These are phyloP conservation scores for Typhlomys cinereus DNA, from an alignment of 2,113 vertebrate species.

Conservation along the genomic window DNA sequence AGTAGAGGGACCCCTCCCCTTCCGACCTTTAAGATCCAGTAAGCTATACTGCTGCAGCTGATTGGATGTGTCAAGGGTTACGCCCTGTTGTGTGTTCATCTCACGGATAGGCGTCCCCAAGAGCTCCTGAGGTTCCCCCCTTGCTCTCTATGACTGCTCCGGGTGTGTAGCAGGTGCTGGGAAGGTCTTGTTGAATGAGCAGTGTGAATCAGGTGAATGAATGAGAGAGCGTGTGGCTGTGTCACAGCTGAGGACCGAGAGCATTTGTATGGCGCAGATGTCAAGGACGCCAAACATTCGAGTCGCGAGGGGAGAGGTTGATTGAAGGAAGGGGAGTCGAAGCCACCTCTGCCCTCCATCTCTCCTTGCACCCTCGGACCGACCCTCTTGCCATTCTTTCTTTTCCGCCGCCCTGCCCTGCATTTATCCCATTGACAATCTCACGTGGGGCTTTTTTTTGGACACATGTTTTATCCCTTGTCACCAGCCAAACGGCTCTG, in stretches of 20 bases:
- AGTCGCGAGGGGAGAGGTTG: background rate
- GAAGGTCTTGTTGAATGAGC: background rate
- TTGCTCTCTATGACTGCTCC: fast-evolving
- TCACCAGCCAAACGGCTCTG: slow-evolving; percentile 63
- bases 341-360: fast-evolving
- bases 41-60: fast-evolving
- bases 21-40: fast-evolving
- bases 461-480: slow-evolving; percentile 63
- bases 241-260: fast-evolving
- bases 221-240: fast-evolving
- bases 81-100: fast-evolving
- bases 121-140: background rate
- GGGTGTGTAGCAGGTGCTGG: background rate
- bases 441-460: background rate
- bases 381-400: too few species aligned
- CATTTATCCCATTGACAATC: slow-evolving; percentile 48
- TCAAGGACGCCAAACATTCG: background rate
- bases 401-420: background rate
- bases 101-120: fast-evolving
- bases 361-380: fast-evolving
- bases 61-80: background rate
- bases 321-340: background rate
- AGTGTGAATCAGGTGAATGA: background rate
- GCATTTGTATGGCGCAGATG: background rate
- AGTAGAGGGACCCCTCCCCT: background rate